Evolutionary conservation across 1,140 invertebrate genomes (phyloP).

Genomic region (Cherax destructor): DNA sequence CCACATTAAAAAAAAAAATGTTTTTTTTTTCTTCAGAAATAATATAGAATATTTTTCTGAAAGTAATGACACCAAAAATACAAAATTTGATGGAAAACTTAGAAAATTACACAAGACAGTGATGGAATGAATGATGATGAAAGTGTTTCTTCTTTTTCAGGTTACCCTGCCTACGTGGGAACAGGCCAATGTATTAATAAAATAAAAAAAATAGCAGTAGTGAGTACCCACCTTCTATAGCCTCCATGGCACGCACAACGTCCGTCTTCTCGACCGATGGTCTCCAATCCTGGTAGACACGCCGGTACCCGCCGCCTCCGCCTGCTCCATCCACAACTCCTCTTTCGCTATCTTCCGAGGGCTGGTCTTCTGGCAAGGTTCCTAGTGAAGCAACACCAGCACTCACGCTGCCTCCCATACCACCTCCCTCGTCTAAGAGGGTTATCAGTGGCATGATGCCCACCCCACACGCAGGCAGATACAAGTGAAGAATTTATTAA

Average conservation of each 20-base stretch:
- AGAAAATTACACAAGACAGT: no score
- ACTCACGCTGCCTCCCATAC: not conserved
- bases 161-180: no score
- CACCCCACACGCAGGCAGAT: not conserved
- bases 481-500: not conserved
- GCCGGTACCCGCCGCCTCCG: constrained; percentile 76
- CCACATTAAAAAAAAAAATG: no score
- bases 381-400: constrained; percentile 52
- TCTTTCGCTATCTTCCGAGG: constrained; percentile 26
- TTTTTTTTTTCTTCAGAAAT: no score
- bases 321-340: not conserved
- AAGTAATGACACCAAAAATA: no score
- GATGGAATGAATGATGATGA: no score
- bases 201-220: not conserved
- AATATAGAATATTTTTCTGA: no score
- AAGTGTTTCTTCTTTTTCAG: no score
- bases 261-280: constrained; percentile 88
- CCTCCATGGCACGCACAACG: constrained; percentile 88
- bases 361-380: constrained; percentile 65
- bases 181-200: no score
- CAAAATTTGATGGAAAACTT: no score
- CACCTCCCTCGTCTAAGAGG: constrained; percentile 31
- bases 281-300: constrained; percentile 86
- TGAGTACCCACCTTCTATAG: constrained; percentile 84
- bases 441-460: not conserved